phyloP scores from a whole-genome alignment of 2,888 invertebrate species.

The Nudaria mundana region DNA sequence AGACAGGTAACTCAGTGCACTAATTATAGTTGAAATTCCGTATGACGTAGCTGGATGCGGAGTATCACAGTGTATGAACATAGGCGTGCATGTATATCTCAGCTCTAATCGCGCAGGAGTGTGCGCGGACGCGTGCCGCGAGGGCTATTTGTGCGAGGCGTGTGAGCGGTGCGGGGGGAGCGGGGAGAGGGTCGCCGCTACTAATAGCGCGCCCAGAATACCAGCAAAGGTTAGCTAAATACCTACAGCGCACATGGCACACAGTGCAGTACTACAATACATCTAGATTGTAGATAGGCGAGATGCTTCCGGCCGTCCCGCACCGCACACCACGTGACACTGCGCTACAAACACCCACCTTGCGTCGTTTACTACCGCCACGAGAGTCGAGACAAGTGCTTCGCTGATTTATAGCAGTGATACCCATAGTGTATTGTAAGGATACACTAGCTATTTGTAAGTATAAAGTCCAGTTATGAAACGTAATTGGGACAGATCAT shows the following conservation, averaged over 20 bases:
- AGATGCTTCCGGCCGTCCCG: conserved; percentile 1
- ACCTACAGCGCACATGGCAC: conserved; percentile 25
- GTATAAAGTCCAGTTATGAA: too few species aligned
- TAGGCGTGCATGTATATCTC: too few species aligned
- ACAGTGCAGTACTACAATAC: background rate
- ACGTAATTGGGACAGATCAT: too few species aligned
- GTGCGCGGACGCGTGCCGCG: conserved; percentile 23
- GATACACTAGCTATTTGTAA: too few species aligned
- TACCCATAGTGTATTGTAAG: too few species aligned
- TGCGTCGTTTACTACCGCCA: conserved; percentile 1
- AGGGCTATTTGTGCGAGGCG: conserved; percentile 39
- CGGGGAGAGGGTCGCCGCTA: too few species aligned
- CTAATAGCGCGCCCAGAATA: conserved; percentile 62
- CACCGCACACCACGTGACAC: background rate
- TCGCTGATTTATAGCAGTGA: background rate
- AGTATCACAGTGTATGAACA: background rate
- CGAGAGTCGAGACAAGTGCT: too few species aligned
- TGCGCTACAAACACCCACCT: background rate
- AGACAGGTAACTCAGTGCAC: too few species aligned
- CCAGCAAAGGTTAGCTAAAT: conserved; percentile 58
- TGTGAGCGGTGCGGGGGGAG: too few species aligned
- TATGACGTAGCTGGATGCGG: conserved; percentile 5
- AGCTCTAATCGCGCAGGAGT: too few species aligned
- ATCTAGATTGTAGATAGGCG: background rate
- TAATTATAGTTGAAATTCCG: too few species aligned